These are phyloP conservation scores for Tricholauxania praeusta DNA, from an alignment of 2,888 invertebrate genomes.

Conservation along the genomic window DNA sequence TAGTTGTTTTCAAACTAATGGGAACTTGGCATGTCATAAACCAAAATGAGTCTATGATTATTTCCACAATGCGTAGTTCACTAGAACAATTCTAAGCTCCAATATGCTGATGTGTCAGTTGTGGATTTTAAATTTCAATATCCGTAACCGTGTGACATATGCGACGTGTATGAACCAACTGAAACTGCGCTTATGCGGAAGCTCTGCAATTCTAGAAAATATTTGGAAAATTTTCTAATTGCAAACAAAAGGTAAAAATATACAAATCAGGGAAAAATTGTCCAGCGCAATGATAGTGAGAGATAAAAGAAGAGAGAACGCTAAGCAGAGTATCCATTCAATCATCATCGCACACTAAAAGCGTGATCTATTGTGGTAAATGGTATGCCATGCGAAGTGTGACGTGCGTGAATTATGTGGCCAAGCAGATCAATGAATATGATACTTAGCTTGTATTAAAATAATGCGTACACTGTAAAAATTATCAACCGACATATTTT, in stretches of 20 bases:
- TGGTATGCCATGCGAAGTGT: not conserved
- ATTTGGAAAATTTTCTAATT: slow-evolving; percentile 21
- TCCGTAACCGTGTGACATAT: not conserved
- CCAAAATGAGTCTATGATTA: no score
- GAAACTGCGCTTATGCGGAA: slow-evolving; percentile 3
- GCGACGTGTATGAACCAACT: slow-evolving; percentile 3
- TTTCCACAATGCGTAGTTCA: not conserved
- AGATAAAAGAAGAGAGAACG: not conserved
- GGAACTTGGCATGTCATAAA: no score
- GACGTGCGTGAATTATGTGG: slow-evolving; percentile 11
- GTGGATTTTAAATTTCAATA: no score
- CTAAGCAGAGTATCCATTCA: slow-evolving; percentile 18
- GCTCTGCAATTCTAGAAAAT: slow-evolving; percentile 7
- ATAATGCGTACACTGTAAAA: no score
- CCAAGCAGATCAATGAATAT: slow-evolving; percentile 17
- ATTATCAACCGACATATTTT: no score
- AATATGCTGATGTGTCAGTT: not conserved
- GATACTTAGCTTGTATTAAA: no score
- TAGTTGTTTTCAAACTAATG: no score
- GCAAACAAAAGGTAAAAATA: not conserved
- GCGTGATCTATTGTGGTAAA: not conserved
- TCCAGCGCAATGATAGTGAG: not conserved
- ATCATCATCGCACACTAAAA: slow-evolving; percentile 7
- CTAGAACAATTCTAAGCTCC: not conserved
- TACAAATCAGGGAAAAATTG: not conserved